Evolutionary conservation across 37 sponge, comb jelly and placozoan genomes (phyloP), one percentile per base, ranked within the genome.

Genomic region (Crambe crambe): DNA sequence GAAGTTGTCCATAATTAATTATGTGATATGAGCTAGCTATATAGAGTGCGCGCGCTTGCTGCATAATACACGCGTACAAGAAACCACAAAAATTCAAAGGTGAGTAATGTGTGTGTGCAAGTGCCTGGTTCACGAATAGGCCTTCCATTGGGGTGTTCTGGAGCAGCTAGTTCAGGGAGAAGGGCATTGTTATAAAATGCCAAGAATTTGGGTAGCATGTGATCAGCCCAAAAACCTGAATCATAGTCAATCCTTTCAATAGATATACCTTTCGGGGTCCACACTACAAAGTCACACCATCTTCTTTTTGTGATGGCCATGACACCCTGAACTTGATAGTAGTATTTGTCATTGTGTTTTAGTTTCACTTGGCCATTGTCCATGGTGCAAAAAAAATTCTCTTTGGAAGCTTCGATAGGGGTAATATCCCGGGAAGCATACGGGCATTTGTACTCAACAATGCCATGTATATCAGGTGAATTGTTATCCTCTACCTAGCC

Each of bases 271-370:
- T 82, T 82, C 1, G n/a, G 60, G 23, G 83, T 72, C 36, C 32
- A 80, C 2, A 80, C 23, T 26, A 80, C 43, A 58, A 80, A 80
- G 62, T 80, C 81, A 70, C 81, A 80, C 83, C 83, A 82, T 73
- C 41, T 68, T 12, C 74, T 32, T n/a, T 63, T 67, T 39, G 68
- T 67, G 40, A 82, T 74, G 30, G 66, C 83, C 66, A 82, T 36
- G 25, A 73, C 74, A 9, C 74, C 83, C 54, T 82, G 83, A 42
- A 73, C 72, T 73, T 82, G 83, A 17, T 65, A 44, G 64, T 65
- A 82, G 37, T 73, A 82, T 21, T 8, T 23, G 44, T 82, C 74
- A 31, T 64, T 73, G 3, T 31, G 23, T 18, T 40, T 58, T 26
- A 73, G 83, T 17, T 73, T 21, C 22, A 73, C 40, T 38, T 39